These are phyloP conservation scores for Branchellion lobata DNA, from an alignment of 2,888 invertebrate species.

Conservation along the genomic window DNA sequence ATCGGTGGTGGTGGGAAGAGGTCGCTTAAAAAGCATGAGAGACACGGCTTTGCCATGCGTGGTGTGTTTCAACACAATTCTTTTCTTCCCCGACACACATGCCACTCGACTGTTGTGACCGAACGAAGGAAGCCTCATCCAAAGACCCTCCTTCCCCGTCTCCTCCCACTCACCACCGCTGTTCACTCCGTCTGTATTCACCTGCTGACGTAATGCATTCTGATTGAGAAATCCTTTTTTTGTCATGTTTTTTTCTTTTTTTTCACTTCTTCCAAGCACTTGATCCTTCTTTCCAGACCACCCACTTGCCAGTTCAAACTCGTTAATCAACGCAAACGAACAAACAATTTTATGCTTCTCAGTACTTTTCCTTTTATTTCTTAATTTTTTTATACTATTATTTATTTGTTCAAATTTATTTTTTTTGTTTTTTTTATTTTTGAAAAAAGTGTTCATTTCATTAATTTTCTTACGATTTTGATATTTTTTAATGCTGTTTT, in stretches of 20 bases:
- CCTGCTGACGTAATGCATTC: background rate
- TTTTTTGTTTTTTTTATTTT: background rate
- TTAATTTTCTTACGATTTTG: background rate
- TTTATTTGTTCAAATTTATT: background rate
- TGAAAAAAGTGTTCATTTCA: background rate
- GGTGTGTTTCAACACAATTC: background rate
- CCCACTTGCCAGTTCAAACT: conserved; percentile 9
- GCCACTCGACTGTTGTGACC: background rate
- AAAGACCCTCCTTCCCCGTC: too few species aligned
- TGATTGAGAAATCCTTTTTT: background rate
- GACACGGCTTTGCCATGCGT: background rate
- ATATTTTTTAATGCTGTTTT: background rate
- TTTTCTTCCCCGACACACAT: background rate
- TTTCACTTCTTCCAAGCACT: background rate
- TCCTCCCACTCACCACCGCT: too few species aligned
- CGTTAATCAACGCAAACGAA: conserved; percentile 11
- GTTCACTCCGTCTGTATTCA: too few species aligned
- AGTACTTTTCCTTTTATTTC: background rate
- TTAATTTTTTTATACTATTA: background rate
- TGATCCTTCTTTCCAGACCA: background rate
- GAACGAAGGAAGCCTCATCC: too few species aligned
- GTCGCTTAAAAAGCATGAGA: background rate
- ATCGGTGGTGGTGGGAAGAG: background rate
- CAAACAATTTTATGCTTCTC: background rate
- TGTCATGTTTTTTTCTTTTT: background rate